Conservation (phyloP, 2,113 vertebrate species). For the Vimba vimba region DNA sequence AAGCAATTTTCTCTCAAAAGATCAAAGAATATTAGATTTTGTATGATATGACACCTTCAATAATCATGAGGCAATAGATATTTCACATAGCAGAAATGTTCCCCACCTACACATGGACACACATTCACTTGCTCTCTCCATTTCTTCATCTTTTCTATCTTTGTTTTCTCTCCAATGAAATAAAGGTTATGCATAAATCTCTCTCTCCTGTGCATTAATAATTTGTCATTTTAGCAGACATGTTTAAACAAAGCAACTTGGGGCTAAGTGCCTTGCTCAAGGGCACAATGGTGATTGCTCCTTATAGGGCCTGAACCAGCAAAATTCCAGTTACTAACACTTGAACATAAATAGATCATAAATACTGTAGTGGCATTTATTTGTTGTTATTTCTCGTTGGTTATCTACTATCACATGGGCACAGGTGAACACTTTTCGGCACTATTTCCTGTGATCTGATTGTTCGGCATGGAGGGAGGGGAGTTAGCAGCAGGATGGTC, state of each 20-base stretch:
- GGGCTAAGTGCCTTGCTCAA: background rate
- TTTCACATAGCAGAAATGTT: background rate
- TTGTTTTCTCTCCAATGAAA: background rate
- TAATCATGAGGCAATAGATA: background rate
- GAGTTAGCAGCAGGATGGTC: no score
- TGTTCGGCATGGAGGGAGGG: no score
- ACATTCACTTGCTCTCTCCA: background rate
- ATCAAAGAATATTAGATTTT: background rate
- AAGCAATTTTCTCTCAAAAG: background rate
- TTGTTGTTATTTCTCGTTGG: no score
- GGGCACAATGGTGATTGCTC: background rate
- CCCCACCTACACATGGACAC: background rate
- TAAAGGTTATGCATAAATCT: background rate
- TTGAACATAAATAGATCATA: background rate
- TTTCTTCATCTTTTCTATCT: conserved; percentile 15
- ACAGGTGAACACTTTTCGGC: no score
- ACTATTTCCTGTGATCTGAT: no score
- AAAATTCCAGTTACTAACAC: background rate
- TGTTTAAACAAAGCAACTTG: background rate
- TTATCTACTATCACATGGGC: no score
- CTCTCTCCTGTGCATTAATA: conserved; percentile 3
- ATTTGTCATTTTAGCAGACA: background rate
- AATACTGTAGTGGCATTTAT: no score
- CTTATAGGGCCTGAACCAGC: background rate
- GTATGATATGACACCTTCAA: background rate